These are phyloP conservation scores for Dryobota labecula DNA, from an alignment of 2,888 invertebrate species.

Conservation along the genomic window DNA sequence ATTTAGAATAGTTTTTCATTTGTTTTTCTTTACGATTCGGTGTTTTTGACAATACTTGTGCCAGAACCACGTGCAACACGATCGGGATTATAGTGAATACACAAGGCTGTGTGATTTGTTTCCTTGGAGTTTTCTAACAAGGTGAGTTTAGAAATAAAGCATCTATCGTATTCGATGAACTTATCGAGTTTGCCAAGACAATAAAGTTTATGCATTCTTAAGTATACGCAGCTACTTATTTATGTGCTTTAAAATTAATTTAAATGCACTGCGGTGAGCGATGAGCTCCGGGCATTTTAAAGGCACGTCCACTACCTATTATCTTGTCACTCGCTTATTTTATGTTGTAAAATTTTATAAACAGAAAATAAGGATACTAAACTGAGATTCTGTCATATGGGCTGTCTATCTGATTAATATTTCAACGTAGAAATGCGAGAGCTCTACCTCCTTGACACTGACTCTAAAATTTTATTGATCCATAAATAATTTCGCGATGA, in stretches of 20 bases:
- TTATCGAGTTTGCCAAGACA: constrained; percentile 48
- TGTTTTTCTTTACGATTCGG: constrained; percentile 78
- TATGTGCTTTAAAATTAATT: constrained; percentile 64
- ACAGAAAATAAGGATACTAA: constrained; percentile 25
- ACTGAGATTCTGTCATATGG: constrained; percentile 16
- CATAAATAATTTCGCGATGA: constrained; percentile 52
- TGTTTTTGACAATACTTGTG: constrained; percentile 79
- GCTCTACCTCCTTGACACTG: background rate
- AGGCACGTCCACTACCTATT: constrained; percentile 59
- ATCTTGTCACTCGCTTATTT: constrained; percentile 62
- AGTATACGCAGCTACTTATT: constrained; percentile 49
- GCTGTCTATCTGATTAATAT: constrained; percentile 24
- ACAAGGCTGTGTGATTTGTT: constrained; percentile 67
- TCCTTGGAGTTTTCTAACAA: constrained; percentile 69
- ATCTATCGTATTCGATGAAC: constrained; percentile 25
- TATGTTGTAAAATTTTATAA: constrained; percentile 41
- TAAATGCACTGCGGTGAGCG: constrained; percentile 64
- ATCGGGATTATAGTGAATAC: constrained; percentile 74
- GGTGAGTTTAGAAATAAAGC: constrained; percentile 75
- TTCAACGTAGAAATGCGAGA: constrained; percentile 15
- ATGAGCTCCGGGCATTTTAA: constrained; percentile 61
- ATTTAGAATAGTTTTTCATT: constrained; percentile 85
- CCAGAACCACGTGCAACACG: constrained; percentile 74
- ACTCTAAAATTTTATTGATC: constrained; percentile 54
- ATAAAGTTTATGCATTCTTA: constrained; percentile 42